Percentiles rank a stretch among this genome's conserved stretches.
phyloP scores from a whole-genome alignment of 2,797 vertebrate species.

The Cuniculus paca region DNA sequence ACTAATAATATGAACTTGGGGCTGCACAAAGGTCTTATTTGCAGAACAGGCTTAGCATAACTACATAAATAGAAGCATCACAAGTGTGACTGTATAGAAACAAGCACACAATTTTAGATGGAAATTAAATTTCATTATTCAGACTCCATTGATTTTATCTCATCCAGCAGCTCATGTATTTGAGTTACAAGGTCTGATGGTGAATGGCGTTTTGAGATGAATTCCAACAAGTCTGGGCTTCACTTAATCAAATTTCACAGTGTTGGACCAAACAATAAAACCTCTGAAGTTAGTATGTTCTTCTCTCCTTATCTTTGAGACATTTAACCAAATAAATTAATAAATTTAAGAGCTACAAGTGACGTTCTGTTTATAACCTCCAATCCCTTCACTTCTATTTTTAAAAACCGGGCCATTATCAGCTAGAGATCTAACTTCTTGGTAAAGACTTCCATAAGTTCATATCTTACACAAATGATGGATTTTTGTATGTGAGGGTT shows the following conservation, averaged over 20 bases:
- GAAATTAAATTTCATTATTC: slow-evolving; percentile 68
- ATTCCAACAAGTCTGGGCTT: slow-evolving; percentile 58
- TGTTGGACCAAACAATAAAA: slow-evolving; percentile 43
- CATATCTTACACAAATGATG: background rate
- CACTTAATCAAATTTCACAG: slow-evolving; percentile 66
- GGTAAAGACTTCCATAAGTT: slow-evolving; percentile 1
- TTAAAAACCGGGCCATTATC: background rate
- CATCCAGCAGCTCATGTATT: slow-evolving; percentile 48
- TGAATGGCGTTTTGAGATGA: slow-evolving; percentile 15
- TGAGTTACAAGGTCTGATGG: background rate
- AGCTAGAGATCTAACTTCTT: background rate
- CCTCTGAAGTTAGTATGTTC: slow-evolving; percentile 28
- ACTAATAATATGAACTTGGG: slow-evolving; percentile 21
- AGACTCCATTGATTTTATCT: slow-evolving; percentile 67
- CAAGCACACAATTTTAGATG: slow-evolving; percentile 47
- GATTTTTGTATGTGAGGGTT: background rate
- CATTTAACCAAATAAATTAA: slow-evolving; percentile 51
- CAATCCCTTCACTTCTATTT: background rate
- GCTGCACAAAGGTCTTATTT: background rate
- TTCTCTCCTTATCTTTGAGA: slow-evolving; percentile 34
- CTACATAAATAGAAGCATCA: slow-evolving; percentile 7
- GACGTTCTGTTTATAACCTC: slow-evolving; percentile 4
- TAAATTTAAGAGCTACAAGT: slow-evolving; percentile 27
- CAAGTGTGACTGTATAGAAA: slow-evolving; percentile 15
- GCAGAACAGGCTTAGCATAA: background rate